Base-by-base conservation (phyloP, 2,888 invertebrate genomes). In the Chaitophorus viminalis region DNA sequence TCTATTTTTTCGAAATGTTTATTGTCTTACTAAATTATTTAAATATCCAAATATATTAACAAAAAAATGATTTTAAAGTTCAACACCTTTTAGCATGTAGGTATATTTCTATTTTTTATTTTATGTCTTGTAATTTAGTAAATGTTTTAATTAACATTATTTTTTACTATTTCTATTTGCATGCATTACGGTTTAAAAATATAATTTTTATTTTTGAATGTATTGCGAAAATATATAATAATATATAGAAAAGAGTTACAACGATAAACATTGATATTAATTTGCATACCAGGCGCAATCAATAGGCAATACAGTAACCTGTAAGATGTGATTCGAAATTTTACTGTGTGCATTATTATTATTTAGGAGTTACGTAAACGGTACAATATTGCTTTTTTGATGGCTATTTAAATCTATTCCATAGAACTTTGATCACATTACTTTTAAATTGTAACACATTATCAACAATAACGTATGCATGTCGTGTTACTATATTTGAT, bases 21-120 rank as follows among this genome's bases (percentile, higher is more conserved):
- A 54, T 21, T 21, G 21, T 3, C 21, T 21, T 3, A 6, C 5
- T 54, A 21, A 21, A 46, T 36, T 46, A 46, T 46, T 46, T 46
- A 46, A 46, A 46, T 60, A 60, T 54, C 18, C 17, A 18, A 54
- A 54, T 54, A 54, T 54, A 1, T 4, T 8, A n/a, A n/a, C n/a
- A 46, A 31, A 54, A 52, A 52, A 54, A 54, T 11, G 14, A 54
- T 54, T 54, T 54, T 18, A 18, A 79, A 39, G 21, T n/a, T n/a
- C n/a, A n/a, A n/a, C n/a, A n/a, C n/a, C 46, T 6, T 6, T 33
- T 4, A 5, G 46, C 31, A 31, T 70, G 52, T n/a, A n/a, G n/a
- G n/a, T 82, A 82, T 74, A 82, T 82, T 74, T 82, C 72, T 82
- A 82, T 82, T 82, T 82, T 54, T 11, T 9, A 36, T 18, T 36